Evolutionary conservation across 2,113 vertebrate genomes (phyloP).

Genomic region (Jaculus jaculus): DNA sequence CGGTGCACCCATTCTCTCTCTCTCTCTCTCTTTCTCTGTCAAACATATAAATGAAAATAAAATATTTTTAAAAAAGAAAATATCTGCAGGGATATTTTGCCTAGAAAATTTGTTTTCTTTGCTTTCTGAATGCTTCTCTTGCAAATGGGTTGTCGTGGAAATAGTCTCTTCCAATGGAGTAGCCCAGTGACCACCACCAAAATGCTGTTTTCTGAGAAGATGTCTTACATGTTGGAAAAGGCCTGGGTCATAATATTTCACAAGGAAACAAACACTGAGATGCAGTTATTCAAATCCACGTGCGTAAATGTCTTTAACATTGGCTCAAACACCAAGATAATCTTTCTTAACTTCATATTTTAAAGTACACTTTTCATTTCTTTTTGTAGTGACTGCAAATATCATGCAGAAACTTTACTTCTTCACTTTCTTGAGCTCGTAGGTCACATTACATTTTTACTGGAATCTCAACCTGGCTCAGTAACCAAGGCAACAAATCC

Average conservation of each 20-base stretch:
- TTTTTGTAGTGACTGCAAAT: slow-evolving; percentile 57
- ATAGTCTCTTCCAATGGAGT: neutral
- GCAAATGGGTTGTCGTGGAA: neutral
- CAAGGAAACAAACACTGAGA: neutral
- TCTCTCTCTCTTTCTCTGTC: too few relatives aligned
- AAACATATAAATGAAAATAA: too few relatives aligned
- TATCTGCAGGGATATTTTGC: neutral
- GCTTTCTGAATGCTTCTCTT: slow-evolving; percentile 14
- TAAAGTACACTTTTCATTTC: slow-evolving; percentile 40
- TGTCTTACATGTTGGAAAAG: neutral
- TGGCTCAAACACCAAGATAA: slow-evolving; percentile 11
- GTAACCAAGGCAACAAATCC: slow-evolving; percentile 83
- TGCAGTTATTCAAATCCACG: neutral
- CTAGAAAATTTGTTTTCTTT: slow-evolving; percentile 36
- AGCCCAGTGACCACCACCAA: neutral
- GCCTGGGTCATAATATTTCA: slow-evolving; percentile 23
- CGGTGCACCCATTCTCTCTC: too few relatives aligned
- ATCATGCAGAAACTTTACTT: slow-evolving; percentile 64
- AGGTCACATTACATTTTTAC: slow-evolving; percentile 70
- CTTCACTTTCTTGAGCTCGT: slow-evolving; percentile 69
- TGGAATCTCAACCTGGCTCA: slow-evolving; percentile 75
- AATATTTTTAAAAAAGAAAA: too few relatives aligned
- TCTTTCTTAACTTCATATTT: slow-evolving; percentile 24
- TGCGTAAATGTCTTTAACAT: slow-evolving; percentile 23
- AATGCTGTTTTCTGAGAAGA: slow-evolving; percentile 27